These are phyloP conservation scores for Thera britannica DNA, from an alignment of 2,888 invertebrate genomes.

Conservation along the genomic window DNA sequence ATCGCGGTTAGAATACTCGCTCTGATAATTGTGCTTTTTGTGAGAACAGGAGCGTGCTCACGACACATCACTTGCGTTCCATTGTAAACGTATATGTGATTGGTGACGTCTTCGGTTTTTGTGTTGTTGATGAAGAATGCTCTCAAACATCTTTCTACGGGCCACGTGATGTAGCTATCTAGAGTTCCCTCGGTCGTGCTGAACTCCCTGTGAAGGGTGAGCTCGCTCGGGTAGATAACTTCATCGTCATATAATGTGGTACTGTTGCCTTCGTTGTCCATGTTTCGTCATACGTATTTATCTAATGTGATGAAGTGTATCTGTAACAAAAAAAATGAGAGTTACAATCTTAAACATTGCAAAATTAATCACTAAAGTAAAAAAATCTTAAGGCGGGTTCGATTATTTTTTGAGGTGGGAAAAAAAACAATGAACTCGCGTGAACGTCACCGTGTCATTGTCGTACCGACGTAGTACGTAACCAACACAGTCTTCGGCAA, in stretches of 20 bases:
- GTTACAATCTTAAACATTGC: too few species aligned
- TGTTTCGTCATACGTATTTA: slow-evolving; percentile 76
- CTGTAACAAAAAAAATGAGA: slow-evolving; percentile 61
- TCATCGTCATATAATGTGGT: slow-evolving; percentile 74
- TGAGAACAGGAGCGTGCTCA: slow-evolving; percentile 89
- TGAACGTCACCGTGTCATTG: too few species aligned
- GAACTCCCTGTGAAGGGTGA: slow-evolving; percentile 57
- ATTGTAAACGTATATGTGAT: slow-evolving; percentile 60
- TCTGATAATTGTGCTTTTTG: slow-evolving; percentile 86
- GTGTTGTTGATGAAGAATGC: slow-evolving; percentile 60
- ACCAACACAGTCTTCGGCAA: too few species aligned
- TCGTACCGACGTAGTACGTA: too few species aligned
- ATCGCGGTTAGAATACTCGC: slow-evolving; percentile 88
- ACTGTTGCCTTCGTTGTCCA: slow-evolving; percentile 77
- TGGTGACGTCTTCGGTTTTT: slow-evolving; percentile 53
- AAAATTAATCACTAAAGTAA: too few species aligned
- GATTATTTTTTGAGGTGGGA: too few species aligned
- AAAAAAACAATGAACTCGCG: too few species aligned
- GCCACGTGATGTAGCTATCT: slow-evolving; percentile 57
- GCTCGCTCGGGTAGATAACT: slow-evolving; percentile 55
- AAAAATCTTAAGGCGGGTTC: too few species aligned
- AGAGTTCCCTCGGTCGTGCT: slow-evolving; percentile 49
- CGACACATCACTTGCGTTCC: slow-evolving; percentile 73
- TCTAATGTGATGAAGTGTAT: slow-evolving; percentile 40
- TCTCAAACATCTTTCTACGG: slow-evolving; percentile 68